A percentile compares a stretch with the other conserved stretches of the same genome.
These are phyloP conservation scores for Sisyra terminalis DNA, from an alignment of 2,888 invertebrate genomes.

Conservation along the genomic window DNA sequence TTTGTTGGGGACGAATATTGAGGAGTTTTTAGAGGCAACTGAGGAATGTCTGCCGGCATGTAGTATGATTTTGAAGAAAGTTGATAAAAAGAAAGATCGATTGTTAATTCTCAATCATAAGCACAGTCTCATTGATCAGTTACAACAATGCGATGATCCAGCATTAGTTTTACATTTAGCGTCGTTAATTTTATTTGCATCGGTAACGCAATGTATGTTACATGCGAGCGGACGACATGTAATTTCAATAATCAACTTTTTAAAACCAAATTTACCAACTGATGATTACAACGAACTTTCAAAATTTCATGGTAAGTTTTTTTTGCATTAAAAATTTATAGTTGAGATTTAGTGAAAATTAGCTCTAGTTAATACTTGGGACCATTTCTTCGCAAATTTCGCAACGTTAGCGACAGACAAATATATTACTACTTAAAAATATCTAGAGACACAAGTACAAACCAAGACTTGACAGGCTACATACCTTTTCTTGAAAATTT, in stretches of 20 bases:
- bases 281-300: conserved; percentile 47
- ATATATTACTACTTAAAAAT: too few species aligned
- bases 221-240: conserved; percentile 93
- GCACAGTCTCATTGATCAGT: conserved; percentile 62
- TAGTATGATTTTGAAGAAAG: conserved; percentile 69
- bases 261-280: conserved; percentile 49
- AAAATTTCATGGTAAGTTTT: conserved; percentile 56
- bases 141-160: conserved; percentile 57
- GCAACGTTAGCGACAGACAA: background rate
- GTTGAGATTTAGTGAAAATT: conserved; percentile 1
- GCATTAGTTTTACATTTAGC: conserved; percentile 65
- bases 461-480: too few species aligned
- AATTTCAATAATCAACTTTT: conserved; percentile 54
- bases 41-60: conserved; percentile 55
- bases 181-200: conserved; percentile 62
- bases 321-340: too few species aligned
- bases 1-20: conserved; percentile 49
- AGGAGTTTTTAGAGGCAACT: conserved; percentile 60
- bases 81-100: conserved; percentile 79
- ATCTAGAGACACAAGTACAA: too few species aligned
- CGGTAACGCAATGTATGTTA: conserved; percentile 62
- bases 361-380: background rate
- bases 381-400: background rate
- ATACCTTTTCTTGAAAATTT: too few species aligned
- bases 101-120: conserved; percentile 61